Evolutionary conservation across 2,113 vertebrate genomes (phyloP), one percentile per base, ranked within the genome.

Genomic region (Coregonus clupeaformis): DNA sequence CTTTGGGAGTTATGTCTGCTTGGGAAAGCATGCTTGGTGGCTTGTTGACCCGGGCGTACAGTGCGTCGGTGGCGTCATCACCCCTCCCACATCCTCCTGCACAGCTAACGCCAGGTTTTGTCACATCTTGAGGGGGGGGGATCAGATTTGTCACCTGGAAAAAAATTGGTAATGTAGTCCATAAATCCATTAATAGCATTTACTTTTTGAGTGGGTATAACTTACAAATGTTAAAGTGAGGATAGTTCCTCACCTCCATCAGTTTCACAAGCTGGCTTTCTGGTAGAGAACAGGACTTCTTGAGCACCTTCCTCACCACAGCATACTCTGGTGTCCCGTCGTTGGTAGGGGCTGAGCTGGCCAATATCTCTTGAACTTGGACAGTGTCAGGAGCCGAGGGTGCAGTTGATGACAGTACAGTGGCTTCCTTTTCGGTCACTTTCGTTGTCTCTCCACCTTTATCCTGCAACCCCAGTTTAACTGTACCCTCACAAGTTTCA

Each of bases 11-110:
- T 55, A 42, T 69, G 12, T 18, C 22, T 5, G 36, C 62, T 65
- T 71, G 67, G 18, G 69, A 12, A 16, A 18, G 22, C 4, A 47
- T 64, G 24, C 71, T 72, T 5, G 69, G 78, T 3, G 74, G 70
- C 73, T 86, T 89, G 57, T 87, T 86, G 30, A 87, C 86, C 9
- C 74, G 70, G 16, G 87, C 85, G 6, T 89, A 89, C 1, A 67
- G 84, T 42, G 59, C 74, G 30, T 85, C 76, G 4, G 14, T 42
- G 2, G 30, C 13, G 2, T 24, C 18, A 2, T 27, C 18, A 13
- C 16, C 66, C 59, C 30, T 7, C 11, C 22, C 14, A 25, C 27
- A 22, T 11, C n/a, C 45, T 42, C 22, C 70, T 6, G 16, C 24
- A 30, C 63, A 65, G 25, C 27, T 29, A 30, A 29, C 29, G 13